These are phyloP conservation scores for Diogma glabrata DNA, from an alignment of 2,888 invertebrate species.

Conservation along the genomic window DNA sequence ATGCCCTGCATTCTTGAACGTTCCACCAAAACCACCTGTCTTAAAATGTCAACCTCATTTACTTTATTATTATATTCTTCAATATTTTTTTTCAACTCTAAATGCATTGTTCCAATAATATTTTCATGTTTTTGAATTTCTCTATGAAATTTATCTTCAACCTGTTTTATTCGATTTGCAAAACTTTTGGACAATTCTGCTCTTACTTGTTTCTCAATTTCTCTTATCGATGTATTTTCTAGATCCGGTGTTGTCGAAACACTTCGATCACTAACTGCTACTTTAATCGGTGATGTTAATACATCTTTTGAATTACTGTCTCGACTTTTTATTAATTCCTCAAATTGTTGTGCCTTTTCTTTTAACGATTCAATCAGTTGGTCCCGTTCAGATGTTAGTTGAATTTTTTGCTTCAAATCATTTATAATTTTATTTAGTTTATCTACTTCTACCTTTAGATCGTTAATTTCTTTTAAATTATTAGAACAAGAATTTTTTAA, in stretches of 20 bases:
- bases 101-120: conserved; percentile 23
- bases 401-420: conserved; percentile 30
- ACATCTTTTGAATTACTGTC: conserved; percentile 28
- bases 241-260: conserved; percentile 33
- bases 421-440: conserved; percentile 28
- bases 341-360: conserved; percentile 50
- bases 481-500: conserved; percentile 26
- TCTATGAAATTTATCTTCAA: conserved; percentile 33
- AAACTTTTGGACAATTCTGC: conserved; percentile 57
- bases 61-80: conserved; percentile 27
- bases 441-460: conserved; percentile 28
- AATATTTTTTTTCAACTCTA: conserved; percentile 26
- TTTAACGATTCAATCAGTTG: conserved; percentile 46
- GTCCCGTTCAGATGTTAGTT: conserved; percentile 44
- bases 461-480: conserved; percentile 27
- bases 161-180: conserved; percentile 46
- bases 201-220: conserved; percentile 40
- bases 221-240: conserved; percentile 24
- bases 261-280: conserved; percentile 22
- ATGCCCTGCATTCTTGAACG: conserved; percentile 30
- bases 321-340: conserved; percentile 47
- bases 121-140: conserved; percentile 9
- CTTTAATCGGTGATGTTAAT: conserved; percentile 20
- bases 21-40: conserved; percentile 33
- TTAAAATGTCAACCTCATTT: conserved; percentile 31